These are phyloP conservation scores for Gadus chalcogrammus DNA, from an alignment of 2,113 vertebrate genomes.

Conservation along the genomic window DNA sequence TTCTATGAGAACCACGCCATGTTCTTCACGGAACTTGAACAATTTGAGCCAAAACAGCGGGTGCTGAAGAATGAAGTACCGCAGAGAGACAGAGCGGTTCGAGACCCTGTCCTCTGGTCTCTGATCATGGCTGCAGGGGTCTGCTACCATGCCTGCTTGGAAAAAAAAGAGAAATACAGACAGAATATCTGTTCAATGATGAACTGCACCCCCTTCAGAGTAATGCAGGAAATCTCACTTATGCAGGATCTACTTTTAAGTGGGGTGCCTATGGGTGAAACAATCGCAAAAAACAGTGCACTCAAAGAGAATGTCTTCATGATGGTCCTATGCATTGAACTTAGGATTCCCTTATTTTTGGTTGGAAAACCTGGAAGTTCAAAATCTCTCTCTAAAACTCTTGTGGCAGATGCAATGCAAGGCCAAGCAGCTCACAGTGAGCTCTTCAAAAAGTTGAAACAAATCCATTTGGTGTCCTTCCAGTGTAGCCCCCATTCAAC, in stretches of 20 bases:
- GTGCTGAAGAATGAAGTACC: conserved; percentile 11
- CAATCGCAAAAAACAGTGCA: conserved; percentile 88
- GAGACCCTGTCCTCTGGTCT: conserved; percentile 79
- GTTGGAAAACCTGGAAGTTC: conserved; percentile 98
- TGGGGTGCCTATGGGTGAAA: conserved; percentile 77
- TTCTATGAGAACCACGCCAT: conserved; percentile 69
- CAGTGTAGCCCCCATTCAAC: conserved; percentile 98
- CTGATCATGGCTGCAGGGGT: conserved; percentile 84
- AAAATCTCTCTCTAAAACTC: conserved; percentile 94
- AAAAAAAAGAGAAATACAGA: conserved; percentile 79
- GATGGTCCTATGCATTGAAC: conserved; percentile 95
- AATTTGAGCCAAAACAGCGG: conserved; percentile 31
- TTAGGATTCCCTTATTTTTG: conserved; percentile 92
- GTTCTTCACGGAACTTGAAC: conserved; percentile 70
- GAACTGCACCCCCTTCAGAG: conserved; percentile 57
- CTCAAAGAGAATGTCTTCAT: conserved; percentile 97
- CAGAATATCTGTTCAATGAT: conserved; percentile 61
- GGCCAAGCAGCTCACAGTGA: conserved; percentile 85
- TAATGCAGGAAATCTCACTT: conserved; percentile 80
- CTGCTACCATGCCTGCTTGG: conserved; percentile 91
- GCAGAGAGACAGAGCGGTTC: neutral
- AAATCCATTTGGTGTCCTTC: conserved; percentile 92
- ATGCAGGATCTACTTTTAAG: conserved; percentile 86
- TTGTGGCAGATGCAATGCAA: conserved; percentile 95
- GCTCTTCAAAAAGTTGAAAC: conserved; percentile 86